Base-by-base conservation (phyloP, 2,888 invertebrate genomes). In the Dichetophora obliterata region DNA sequence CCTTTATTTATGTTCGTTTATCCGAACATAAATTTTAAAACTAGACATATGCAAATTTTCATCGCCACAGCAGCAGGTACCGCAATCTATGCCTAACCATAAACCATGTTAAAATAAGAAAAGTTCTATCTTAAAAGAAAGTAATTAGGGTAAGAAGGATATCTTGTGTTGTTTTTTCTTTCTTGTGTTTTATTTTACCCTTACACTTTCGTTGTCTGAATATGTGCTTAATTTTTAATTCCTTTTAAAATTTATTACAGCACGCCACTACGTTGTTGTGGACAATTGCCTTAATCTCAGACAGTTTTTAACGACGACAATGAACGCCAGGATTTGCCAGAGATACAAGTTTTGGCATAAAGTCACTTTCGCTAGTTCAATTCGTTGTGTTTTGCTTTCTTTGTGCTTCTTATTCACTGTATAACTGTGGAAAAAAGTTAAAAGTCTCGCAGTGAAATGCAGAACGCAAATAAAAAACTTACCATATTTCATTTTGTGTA, bases 201-300 rank as follows among this genome's bases (percentile, higher is more conserved):
- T 14, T 27, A 27, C 50, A 37, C 48, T 75, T 34, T 71, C 52
- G 22, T 50, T 16, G 5, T 22, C 61, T 65, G 16, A 19, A 71
- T 75, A 76, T 77, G 75, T 80, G 81, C 84, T 85, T 84, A 85
- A 86, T 86, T 86, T 85, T 86, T 86, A 86, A 86, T 86, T 84
- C 85, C 82, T 75, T 70, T 65, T 79, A 80, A 83, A 86, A 86
- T 86, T 86, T 86, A 86, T 86, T 84, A 82, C 83, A 16, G 5
- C 68, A 27, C 48, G 68, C 48, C 48, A 50, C 50, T 78, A 74
- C 57, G 61, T 78, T 80, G 82, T 78, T 80, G 73, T 84, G 83
- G 84, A 84, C 85, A 84, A 85, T 85, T 82, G 81, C 83, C 82
- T 85, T 85, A 85, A 85, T 83, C 83, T 81, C 81, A 75, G 79